Evolutionary conservation across 2,113 vertebrate genomes (phyloP).

Genomic region (Dipodomys ordii): DNA sequence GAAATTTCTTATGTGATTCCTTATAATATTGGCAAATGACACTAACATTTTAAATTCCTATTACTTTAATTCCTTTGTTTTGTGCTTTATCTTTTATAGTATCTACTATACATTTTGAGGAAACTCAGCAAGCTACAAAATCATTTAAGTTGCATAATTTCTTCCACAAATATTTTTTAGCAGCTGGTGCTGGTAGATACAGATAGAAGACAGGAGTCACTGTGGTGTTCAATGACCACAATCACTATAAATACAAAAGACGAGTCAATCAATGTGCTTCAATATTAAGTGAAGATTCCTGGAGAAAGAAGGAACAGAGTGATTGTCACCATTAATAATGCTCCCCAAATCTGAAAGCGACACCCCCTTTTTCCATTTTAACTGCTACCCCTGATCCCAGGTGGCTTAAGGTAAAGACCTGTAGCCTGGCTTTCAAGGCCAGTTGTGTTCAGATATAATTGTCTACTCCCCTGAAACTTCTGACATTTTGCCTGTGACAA

Average conservation of each 20-base stretch:
- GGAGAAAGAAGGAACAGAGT: not conserved
- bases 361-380: no score
- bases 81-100: not conserved
- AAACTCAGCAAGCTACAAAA: not conserved
- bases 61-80: slow-evolving; percentile 2
- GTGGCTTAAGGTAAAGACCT: not conserved
- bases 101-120: not conserved
- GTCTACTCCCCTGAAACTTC: not conserved
- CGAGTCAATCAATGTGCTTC: not conserved
- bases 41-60: not conserved
- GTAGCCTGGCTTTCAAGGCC: not conserved
- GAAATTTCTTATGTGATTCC: not conserved
- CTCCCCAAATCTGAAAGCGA: not conserved
- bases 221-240: not conserved
- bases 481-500: not conserved
- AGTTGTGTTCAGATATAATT: not conserved
- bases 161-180: not conserved
- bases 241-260: not conserved
- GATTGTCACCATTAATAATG: not conserved
- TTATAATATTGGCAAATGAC: not conserved
- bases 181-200: not conserved
- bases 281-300: not conserved
- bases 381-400: not conserved
- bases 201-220: not conserved
- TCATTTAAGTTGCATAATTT: not conserved